A percentile compares a stretch with the other conserved stretches of the same genome.
These are phyloP conservation scores for Phyllopteryx taeniolatus DNA, from an alignment of 2,113 vertebrate species.

Conservation along the genomic window DNA sequence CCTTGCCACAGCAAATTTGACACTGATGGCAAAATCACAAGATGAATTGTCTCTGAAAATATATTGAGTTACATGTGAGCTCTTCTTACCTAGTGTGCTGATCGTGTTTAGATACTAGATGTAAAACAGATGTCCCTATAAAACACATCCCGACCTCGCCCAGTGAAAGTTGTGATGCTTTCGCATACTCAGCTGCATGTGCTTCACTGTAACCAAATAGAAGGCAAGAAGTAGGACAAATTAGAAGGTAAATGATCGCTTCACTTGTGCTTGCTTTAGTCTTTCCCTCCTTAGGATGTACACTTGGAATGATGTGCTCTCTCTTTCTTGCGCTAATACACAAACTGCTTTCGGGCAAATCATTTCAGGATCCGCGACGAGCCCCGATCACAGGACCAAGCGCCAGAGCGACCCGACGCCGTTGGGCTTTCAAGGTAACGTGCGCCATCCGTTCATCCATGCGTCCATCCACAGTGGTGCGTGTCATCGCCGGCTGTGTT, in stretches of 20 bases:
- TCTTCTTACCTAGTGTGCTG: not conserved
- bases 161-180: not conserved
- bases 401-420: constrained; percentile 95
- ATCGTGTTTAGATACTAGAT: not conserved
- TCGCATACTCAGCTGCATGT: not conserved
- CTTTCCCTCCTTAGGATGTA: not conserved
- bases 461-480: not conserved
- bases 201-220: not conserved
- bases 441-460: not conserved
- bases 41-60: not conserved
- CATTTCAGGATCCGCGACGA: constrained; percentile 84
- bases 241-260: not conserved
- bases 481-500: constrained; percentile 39
- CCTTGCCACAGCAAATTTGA: not conserved
- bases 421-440: constrained; percentile 89
- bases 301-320: not conserved
- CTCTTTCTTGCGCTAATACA: not conserved
- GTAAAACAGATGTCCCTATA: not conserved
- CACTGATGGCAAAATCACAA: constrained; percentile 1
- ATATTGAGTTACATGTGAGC: not conserved
- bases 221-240: not conserved
- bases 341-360: not conserved
- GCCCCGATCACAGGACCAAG: constrained; percentile 94
- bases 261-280: not conserved
- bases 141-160: not conserved